Conservation (phyloP, 2,797 vertebrate species). For the Sphenodon punctatus region DNA sequence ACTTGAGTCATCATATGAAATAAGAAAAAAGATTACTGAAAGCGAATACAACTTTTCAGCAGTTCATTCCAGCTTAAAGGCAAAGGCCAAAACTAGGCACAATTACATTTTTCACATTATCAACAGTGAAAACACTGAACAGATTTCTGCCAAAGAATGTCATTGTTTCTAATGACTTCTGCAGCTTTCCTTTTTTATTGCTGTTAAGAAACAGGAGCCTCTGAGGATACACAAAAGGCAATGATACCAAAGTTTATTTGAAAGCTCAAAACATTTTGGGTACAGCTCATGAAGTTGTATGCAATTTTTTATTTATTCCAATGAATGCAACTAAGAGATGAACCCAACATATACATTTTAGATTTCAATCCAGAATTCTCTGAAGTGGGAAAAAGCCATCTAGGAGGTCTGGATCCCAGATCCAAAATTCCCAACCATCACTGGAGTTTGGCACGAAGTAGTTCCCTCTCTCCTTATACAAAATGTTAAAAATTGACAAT, state of each 20-base stretch:
- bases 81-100: neutral
- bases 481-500: neutral
- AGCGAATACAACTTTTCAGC: neutral
- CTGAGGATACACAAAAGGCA: neutral
- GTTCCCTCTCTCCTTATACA: neutral
- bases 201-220: neutral
- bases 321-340: neutral
- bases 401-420: neutral
- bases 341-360: neutral
- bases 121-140: neutral
- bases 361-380: neutral
- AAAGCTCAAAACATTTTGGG: neutral
- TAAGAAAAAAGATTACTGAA: neutral
- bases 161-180: neutral
- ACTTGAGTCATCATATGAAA: neutral
- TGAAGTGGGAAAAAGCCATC: neutral
- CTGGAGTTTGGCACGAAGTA: neutral
- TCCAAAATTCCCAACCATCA: neutral
- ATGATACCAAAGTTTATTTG: neutral
- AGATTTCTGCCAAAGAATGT: neutral
- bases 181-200: neutral
- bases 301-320: neutral
- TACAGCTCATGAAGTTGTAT: neutral
- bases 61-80: neutral
- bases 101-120: neutral